Percentiles rank a stretch among this genome's conserved stretches.
Evolutionary conservation across 2,113 vertebrate species (phyloP).

Genomic region (Mustela lutreola): DNA sequence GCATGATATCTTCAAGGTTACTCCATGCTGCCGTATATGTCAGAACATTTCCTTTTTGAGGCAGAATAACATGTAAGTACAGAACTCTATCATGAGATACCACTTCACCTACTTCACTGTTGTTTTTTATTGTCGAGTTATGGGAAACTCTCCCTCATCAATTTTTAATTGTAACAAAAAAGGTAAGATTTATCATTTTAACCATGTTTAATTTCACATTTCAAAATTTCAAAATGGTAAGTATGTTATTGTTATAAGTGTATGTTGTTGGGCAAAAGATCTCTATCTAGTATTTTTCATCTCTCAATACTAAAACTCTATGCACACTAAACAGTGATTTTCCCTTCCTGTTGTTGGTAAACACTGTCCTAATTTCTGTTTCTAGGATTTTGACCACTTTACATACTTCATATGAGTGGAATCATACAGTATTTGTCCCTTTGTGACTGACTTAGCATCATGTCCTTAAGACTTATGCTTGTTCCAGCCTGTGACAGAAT

Average conservation of each 20-base stretch:
- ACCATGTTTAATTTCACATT: not conserved
- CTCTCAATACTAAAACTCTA: not conserved
- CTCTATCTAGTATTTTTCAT: not conserved
- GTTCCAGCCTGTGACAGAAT: not conserved
- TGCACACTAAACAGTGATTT: not conserved
- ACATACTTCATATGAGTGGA: not conserved
- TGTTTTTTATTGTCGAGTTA: not conserved
- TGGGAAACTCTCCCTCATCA: not conserved
- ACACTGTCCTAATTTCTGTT: not conserved
- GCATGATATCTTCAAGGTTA: not conserved
- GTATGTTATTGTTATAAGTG: not conserved
- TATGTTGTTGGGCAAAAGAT: not conserved
- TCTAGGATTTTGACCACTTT: not conserved
- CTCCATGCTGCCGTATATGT: not conserved
- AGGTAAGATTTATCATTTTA: not conserved
- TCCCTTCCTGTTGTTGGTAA: not conserved
- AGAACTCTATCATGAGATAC: not conserved
- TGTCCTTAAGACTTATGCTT: not conserved
- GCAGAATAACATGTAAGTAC: not conserved
- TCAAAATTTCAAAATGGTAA: not conserved
- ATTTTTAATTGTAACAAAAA: not conserved
- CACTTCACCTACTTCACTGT: not conserved
- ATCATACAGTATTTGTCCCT: not conserved
- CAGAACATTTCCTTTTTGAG: not conserved
- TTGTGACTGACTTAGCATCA: not conserved